Evolutionary conservation across 2,888 invertebrate species (phyloP).

Genomic region (Andrena fulva): DNA sequence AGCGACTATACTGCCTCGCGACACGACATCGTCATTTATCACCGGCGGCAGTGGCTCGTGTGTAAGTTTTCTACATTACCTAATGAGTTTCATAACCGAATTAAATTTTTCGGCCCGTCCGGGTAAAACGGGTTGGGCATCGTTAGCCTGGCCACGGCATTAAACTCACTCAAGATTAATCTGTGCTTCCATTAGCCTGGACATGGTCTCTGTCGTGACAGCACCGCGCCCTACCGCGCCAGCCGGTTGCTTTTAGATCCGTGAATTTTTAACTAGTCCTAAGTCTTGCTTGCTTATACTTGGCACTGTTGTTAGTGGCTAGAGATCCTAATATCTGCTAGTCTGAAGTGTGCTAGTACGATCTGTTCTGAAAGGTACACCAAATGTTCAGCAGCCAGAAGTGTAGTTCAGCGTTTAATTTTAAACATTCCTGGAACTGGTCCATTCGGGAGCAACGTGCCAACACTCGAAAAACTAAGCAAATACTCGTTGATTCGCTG

Average conservation of each 20-base stretch:
- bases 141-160: constrained; percentile 72
- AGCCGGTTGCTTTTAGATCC: constrained; percentile 3
- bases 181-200: constrained; percentile 75
- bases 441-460: constrained; percentile 57
- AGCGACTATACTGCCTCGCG: constrained; percentile 75
- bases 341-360: background rate
- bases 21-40: constrained; percentile 80
- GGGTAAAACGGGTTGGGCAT: constrained; percentile 62
- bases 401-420: background rate
- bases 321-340: background rate
- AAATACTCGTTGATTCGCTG: constrained; percentile 57
- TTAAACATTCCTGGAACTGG: constrained; percentile 16
- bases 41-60: constrained; percentile 70
- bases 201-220: constrained; percentile 61
- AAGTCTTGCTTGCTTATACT: background rate
- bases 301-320: background rate
- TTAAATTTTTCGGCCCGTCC: constrained; percentile 76
- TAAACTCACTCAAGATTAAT: constrained; percentile 79
- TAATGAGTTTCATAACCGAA: constrained; percentile 80
- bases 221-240: constrained; percentile 37
- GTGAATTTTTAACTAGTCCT: background rate
- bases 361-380: too few relatives aligned
- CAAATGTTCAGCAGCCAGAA: background rate
- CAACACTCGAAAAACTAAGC: constrained; percentile 61
- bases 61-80: constrained; percentile 78